These are phyloP conservation scores for Plebejus argus DNA, from an alignment of 2,888 invertebrate genomes.

Conservation along the genomic window DNA sequence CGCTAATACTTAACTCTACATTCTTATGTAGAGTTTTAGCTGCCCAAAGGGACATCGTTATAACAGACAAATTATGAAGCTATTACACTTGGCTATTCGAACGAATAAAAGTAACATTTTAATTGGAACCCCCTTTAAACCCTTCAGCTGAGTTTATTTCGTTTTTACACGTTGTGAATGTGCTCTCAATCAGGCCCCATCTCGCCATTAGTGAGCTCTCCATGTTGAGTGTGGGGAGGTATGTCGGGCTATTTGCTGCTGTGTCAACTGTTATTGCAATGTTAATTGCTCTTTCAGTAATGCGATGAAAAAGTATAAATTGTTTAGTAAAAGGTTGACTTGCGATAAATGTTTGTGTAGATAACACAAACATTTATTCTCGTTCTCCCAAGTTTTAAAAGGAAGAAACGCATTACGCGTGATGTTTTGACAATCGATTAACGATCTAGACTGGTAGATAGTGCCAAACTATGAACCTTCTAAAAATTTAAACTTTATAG, in stretches of 20 bases:
- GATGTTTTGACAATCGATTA: too few species aligned
- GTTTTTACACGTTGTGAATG: background rate
- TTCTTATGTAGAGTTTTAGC: background rate
- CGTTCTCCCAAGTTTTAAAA: too few species aligned
- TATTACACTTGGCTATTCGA: background rate
- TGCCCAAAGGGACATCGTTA: background rate
- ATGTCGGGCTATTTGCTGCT: background rate
- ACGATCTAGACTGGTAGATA: too few species aligned
- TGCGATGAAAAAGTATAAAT: too few species aligned
- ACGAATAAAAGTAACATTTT: background rate
- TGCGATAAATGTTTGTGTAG: too few species aligned
- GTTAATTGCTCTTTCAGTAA: background rate
- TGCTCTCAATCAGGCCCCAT: background rate
- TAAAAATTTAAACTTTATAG: too few species aligned
- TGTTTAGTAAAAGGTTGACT: too few species aligned
- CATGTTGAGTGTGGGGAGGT: background rate
- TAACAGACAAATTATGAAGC: background rate
- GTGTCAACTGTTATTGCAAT: background rate
- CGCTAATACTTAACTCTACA: background rate
- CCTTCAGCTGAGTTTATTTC: background rate
- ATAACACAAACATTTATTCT: too few species aligned
- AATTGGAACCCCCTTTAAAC: background rate
- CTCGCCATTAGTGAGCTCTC: slow-evolving; percentile 1
- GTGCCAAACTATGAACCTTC: too few species aligned
- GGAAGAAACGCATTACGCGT: too few species aligned